Evolutionary conservation across 2,888 invertebrate species (phyloP).

Genomic region (Tinea trinotella): DNA sequence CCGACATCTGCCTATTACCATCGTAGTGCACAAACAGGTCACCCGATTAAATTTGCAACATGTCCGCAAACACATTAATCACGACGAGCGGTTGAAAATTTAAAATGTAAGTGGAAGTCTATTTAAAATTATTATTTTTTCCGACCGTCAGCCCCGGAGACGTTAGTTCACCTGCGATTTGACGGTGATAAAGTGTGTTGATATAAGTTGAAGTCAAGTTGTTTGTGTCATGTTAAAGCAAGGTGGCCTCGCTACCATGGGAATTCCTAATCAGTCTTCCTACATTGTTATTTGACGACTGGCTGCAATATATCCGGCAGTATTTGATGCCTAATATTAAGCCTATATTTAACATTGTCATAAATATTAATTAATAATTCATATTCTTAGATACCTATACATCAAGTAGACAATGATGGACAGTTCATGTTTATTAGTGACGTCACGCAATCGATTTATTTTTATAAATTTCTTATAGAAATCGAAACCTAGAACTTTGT

Average conservation of each 20-base stretch:
- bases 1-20: constrained; percentile 50
- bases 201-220: constrained; percentile 11
- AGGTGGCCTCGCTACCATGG: constrained; percentile 5
- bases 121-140: constrained; percentile 13
- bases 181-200: constrained; percentile 26
- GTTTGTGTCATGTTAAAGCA: constrained; percentile 6
- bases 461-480: no score
- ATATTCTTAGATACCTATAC: no score
- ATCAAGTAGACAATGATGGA: no score
- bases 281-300: not conserved
- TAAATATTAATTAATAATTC: not conserved
- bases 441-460: no score
- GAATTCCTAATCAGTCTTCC: constrained; percentile 9
- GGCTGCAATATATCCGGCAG: not conserved
- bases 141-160: constrained; percentile 17
- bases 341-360: not conserved
- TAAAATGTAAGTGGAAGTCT: constrained; percentile 25
- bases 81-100: constrained; percentile 36
- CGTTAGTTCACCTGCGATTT: constrained; percentile 28
- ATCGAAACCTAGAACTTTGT: no score
- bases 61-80: constrained; percentile 47
- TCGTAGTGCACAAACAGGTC: constrained; percentile 61
- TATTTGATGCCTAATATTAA: not conserved
- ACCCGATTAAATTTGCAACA: constrained; percentile 29
- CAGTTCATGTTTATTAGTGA: not conserved